Evolutionary conservation across 2,888 invertebrate species (phyloP).

Genomic region (Drosophila anomalata): DNA sequence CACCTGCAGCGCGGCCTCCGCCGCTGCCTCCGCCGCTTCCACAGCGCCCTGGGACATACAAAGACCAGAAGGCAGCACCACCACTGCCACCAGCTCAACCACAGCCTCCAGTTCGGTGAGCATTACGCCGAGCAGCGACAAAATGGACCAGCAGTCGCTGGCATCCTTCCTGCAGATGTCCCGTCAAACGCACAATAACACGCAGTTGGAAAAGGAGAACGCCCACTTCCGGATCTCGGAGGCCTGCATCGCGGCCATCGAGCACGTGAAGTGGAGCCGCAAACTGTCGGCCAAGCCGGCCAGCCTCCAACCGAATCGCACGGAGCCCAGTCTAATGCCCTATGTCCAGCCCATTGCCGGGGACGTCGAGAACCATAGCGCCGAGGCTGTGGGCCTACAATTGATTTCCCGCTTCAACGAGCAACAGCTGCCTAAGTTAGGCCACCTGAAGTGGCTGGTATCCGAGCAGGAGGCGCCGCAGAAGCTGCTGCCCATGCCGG

Average conservation of each 20-base stretch:
- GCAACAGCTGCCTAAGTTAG: slow-evolving; percentile 90
- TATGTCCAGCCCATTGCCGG: slow-evolving; percentile 68
- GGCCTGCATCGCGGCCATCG: slow-evolving; percentile 92
- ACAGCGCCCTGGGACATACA: slow-evolving; percentile 55
- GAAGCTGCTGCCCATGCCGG: slow-evolving; percentile 90
- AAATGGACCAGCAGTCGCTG: slow-evolving; percentile 86
- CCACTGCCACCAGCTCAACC: slow-evolving; percentile 20
- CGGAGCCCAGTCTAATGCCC: slow-evolving; percentile 42
- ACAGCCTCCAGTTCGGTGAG: slow-evolving; percentile 51
- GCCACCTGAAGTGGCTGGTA: slow-evolving; percentile 92
- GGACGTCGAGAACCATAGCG: slow-evolving; percentile 85
- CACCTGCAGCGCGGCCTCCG: not conserved
- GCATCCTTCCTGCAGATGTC: slow-evolving; percentile 89
- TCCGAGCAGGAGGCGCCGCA: slow-evolving; percentile 91
- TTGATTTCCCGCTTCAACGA: slow-evolving; percentile 90
- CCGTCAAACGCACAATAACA: slow-evolving; percentile 88
- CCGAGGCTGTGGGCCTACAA: slow-evolving; percentile 91
- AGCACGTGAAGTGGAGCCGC: slow-evolving; percentile 88
- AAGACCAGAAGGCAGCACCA: not conserved
- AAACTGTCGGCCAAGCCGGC: slow-evolving; percentile 39
- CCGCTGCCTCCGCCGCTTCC: not conserved
- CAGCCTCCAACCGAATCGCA: not conserved
- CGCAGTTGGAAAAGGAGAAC: slow-evolving; percentile 92
- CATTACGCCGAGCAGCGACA: slow-evolving; percentile 48
- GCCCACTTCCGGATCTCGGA: slow-evolving; percentile 94